Percentiles rank a stretch among this genome's conserved stretches.
These are phyloP conservation scores for Limnephilus rhombicus DNA, from an alignment of 2,888 invertebrate genomes.

Conservation along the genomic window DNA sequence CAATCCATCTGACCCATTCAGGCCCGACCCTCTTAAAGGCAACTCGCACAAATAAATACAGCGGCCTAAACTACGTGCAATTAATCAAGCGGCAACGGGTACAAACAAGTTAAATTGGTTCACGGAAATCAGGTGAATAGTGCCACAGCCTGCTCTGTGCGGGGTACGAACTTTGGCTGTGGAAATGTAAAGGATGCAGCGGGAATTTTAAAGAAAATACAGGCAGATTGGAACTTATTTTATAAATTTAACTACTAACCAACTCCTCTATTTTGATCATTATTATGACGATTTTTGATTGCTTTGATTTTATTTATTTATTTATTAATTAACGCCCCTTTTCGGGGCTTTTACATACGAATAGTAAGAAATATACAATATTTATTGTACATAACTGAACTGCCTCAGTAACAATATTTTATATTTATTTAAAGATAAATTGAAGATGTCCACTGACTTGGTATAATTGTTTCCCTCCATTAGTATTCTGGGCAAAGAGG, in stretches of 20 bases:
- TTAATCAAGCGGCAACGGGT: conserved; percentile 63
- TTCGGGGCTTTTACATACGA: too few relatives aligned
- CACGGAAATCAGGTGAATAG: conserved; percentile 62
- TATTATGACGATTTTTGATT: not conserved
- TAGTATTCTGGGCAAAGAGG: too few relatives aligned
- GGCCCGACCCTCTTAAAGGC: conserved; percentile 17
- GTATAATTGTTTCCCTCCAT: too few relatives aligned
- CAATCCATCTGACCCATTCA: conserved; percentile 17
- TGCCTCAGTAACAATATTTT: too few relatives aligned
- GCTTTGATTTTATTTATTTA: too few relatives aligned
- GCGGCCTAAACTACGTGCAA: conserved; percentile 60
- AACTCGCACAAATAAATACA: conserved; percentile 63
- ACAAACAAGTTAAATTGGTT: conserved; percentile 63
- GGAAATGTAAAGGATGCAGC: not conserved
- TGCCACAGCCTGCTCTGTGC: not conserved
- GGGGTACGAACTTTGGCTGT: not conserved
- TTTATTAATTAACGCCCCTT: too few relatives aligned
- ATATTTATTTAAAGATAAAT: too few relatives aligned
- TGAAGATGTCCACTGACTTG: too few relatives aligned
- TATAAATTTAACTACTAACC: not conserved
- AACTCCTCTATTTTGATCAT: not conserved
- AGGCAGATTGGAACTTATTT: not conserved
- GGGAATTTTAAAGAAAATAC: not conserved
- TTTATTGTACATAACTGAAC: too few relatives aligned
- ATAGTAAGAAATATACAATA: too few relatives aligned